These are phyloP conservation scores for Huso huso DNA, from an alignment of 2,797 vertebrate genomes.

Conservation along the genomic window DNA sequence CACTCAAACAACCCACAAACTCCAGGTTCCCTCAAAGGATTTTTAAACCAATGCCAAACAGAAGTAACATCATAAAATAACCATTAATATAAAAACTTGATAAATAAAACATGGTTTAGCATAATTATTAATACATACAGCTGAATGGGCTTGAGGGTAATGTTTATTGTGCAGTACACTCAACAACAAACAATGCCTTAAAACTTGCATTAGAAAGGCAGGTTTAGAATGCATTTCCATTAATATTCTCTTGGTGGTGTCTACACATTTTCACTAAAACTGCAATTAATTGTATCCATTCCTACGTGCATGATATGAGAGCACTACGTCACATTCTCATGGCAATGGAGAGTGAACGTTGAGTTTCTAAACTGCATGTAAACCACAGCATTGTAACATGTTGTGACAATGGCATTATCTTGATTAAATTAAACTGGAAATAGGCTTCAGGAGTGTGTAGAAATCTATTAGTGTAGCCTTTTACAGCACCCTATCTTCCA, in stretches of 20 bases:
- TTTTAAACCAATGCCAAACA: not conserved
- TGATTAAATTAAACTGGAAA: constrained; percentile 1
- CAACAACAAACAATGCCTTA: too few relatives aligned
- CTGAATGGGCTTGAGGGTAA: too few relatives aligned
- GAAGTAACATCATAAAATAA: constrained; percentile 8
- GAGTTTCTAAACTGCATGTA: too few relatives aligned
- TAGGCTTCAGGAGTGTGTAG: not conserved
- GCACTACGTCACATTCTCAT: too few relatives aligned
- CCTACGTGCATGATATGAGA: too few relatives aligned
- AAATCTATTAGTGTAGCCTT: not conserved
- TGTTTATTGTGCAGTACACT: too few relatives aligned
- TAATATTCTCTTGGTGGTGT: too few relatives aligned
- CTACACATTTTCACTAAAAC: too few relatives aligned
- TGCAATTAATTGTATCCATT: too few relatives aligned
- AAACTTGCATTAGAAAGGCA: too few relatives aligned
- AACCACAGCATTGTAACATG: not conserved
- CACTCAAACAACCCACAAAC: constrained; percentile 9
- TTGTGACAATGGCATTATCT: not conserved
- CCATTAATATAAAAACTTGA: constrained; percentile 9
- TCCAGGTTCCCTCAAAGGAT: constrained; percentile 4
- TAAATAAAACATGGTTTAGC: constrained; percentile 19
- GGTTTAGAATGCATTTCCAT: too few relatives aligned
- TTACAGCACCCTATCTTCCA: not conserved
- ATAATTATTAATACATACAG: not conserved
- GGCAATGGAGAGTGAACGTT: too few relatives aligned